Evolutionary conservation across 2,797 vertebrate genomes (phyloP).

Genomic region (Alectoris magna): DNA sequence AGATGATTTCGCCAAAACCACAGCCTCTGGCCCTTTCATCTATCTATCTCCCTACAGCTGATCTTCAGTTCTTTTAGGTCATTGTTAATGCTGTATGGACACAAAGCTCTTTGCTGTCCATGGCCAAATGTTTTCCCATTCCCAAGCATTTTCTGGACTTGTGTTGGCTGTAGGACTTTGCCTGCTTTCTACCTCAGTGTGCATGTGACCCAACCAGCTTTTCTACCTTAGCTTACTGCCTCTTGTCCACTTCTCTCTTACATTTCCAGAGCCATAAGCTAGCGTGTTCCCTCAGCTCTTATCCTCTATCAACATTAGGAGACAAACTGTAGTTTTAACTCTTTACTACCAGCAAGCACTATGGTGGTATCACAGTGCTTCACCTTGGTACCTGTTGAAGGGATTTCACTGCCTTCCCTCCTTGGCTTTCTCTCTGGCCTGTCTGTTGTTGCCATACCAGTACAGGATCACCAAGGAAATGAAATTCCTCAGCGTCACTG

Average conservation of each 20-base stretch:
- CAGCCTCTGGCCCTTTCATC: background rate
- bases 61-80: conserved; percentile 7
- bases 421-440: background rate
- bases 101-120: conserved; percentile 12
- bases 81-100: conserved; percentile 20
- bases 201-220: background rate
- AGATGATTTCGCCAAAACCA: background rate
- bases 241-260: background rate
- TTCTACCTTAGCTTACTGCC: background rate
- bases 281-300: background rate
- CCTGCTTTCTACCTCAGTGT: background rate
- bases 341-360: background rate
- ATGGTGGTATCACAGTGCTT: background rate
- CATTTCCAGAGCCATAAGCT: background rate
- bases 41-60: conserved; percentile 1
- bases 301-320: background rate
- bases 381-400: background rate
- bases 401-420: background rate
- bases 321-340: background rate
- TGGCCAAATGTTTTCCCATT: background rate
- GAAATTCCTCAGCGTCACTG: background rate
- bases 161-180: background rate
- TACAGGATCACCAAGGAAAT: background rate
- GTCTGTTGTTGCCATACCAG: background rate
- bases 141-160: conserved; percentile 12